These are phyloP conservation scores for Aphelenchoides besseyi DNA, from an alignment of 1,140 invertebrate genomes.

Conservation along the genomic window DNA sequence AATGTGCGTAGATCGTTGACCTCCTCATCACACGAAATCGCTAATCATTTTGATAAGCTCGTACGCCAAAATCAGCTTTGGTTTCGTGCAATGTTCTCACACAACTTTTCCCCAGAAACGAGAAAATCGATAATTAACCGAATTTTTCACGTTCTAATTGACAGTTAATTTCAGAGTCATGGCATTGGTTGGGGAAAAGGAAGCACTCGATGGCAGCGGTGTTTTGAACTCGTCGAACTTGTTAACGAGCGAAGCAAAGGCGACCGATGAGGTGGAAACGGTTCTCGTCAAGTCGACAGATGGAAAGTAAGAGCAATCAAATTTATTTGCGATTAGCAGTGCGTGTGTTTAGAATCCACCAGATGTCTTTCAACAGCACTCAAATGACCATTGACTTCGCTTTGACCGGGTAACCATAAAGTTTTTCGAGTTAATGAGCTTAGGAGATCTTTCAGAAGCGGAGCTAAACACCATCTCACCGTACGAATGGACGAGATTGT, in stretches of 20 bases:
- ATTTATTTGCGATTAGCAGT: neutral
- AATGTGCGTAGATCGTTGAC: too few relatives aligned
- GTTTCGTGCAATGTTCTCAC: too few relatives aligned
- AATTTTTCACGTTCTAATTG: too few relatives aligned
- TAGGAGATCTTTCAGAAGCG: neutral
- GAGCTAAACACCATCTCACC: constrained; percentile 15
- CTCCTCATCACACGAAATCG: too few relatives aligned
- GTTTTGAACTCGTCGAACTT: neutral
- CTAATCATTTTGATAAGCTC: too few relatives aligned
- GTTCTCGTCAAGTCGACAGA: neutral
- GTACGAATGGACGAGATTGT: constrained; percentile 7
- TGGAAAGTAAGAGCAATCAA: constrained; percentile 10
- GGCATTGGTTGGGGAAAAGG: neutral
- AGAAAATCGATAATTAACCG: too few relatives aligned
- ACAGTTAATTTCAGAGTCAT: too few relatives aligned
- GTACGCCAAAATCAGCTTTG: too few relatives aligned
- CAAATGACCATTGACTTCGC: neutral
- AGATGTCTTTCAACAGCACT: neutral
- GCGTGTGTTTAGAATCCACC: neutral
- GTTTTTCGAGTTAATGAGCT: neutral
- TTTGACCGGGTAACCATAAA: neutral
- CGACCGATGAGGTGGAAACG: neutral
- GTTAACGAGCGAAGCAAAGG: neutral
- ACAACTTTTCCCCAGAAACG: too few relatives aligned
- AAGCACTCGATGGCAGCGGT: neutral